A percentile compares a stretch with the other conserved stretches of the same genome.
Evolutionary conservation across 2,888 invertebrate species (phyloP).

Genomic region (Pedicia rivosa): DNA sequence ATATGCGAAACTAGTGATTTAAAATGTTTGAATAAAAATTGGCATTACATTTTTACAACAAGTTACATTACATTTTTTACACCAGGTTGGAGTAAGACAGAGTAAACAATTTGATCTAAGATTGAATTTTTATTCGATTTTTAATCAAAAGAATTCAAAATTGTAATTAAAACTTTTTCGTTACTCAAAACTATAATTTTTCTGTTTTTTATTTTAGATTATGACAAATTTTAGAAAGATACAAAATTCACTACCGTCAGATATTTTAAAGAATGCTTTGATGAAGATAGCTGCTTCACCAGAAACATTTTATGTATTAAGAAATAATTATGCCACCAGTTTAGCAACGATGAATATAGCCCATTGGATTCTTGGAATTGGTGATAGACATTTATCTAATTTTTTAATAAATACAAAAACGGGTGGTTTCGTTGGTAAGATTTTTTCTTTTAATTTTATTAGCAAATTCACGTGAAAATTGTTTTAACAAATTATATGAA

Average conservation of each 20-base stretch:
- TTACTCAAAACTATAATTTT: not conserved
- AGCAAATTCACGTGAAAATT: too few relatives aligned
- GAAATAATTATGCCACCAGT: conserved; percentile 40
- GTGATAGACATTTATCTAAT: conserved; percentile 59
- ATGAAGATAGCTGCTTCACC: conserved; percentile 35
- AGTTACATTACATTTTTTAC: too few relatives aligned
- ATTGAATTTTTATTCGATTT: too few relatives aligned
- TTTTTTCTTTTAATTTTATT: too few relatives aligned
- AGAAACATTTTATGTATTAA: conserved; percentile 43
- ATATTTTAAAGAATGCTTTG: conserved; percentile 35
- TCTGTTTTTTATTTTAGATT: conserved; percentile 8
- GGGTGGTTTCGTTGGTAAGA: too few relatives aligned
- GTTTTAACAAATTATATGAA: too few relatives aligned
- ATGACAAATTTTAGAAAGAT: conserved; percentile 27
- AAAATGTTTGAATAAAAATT: too few relatives aligned
- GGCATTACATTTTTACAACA: too few relatives aligned
- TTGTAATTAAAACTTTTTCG: not conserved
- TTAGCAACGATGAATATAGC: conserved; percentile 46
- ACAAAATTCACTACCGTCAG: conserved; percentile 31
- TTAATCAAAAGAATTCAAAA: conserved; percentile 8
- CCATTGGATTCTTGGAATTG: conserved; percentile 54
- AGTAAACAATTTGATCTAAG: too few relatives aligned
- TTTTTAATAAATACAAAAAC: conserved; percentile 38
- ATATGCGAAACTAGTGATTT: too few relatives aligned
- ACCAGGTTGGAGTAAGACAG: too few relatives aligned